These are phyloP conservation scores for Microtus obscurus DNA, from an alignment of 2,797 vertebrate genomes.

Conservation along the genomic window DNA sequence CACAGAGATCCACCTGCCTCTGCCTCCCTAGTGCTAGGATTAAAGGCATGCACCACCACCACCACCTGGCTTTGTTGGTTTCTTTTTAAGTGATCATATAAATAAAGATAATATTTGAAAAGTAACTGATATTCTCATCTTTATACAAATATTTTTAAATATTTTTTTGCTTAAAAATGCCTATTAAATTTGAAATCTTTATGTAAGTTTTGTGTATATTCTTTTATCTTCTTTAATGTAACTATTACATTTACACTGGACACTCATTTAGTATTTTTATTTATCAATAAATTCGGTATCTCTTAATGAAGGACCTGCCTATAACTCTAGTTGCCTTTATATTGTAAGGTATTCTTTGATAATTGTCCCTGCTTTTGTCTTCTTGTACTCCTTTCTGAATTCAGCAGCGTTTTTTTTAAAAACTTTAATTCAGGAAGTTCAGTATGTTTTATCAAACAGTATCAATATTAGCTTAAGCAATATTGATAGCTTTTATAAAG, in stretches of 20 bases:
- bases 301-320: background rate
- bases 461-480: background rate
- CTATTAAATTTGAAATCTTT: slow-evolving; percentile 21
- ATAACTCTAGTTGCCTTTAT: background rate
- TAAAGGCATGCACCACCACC: too few relatives aligned
- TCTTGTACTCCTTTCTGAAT: background rate
- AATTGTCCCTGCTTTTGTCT: background rate
- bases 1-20: too few relatives aligned
- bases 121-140: background rate
- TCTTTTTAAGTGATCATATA: slow-evolving; percentile 59
- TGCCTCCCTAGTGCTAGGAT: too few relatives aligned
- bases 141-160: slow-evolving; percentile 40
- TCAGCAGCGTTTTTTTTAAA: background rate
- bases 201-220: background rate
- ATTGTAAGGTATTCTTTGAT: background rate
- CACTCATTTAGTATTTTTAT: slow-evolving; percentile 19
- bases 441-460: background rate
- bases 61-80: background rate
- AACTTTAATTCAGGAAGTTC: background rate
- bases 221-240: background rate
- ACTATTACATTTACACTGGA: background rate
- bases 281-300: background rate
- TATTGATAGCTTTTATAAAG: background rate
- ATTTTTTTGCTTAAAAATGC: background rate
- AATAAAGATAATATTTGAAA: slow-evolving; percentile 37